Base-by-base conservation (phyloP, 2,888 invertebrate species). In the Coelinius sp. region DNA sequence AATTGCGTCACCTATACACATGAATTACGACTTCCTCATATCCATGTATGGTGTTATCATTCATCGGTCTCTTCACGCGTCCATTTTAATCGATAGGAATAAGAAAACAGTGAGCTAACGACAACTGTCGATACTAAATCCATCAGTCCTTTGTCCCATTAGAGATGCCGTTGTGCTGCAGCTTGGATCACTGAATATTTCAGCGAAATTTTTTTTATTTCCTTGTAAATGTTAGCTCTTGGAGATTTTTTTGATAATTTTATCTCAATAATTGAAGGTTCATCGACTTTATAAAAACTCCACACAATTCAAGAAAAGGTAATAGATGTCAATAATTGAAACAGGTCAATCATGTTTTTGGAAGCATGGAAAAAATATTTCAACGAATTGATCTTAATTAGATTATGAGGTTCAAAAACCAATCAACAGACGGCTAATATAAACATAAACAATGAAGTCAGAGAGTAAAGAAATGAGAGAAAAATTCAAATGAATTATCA, bases 21-120 rank as follows among this genome's bases (percentile, higher is more conserved):
- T 35, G 31, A 59, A 59, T 59, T 59, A 59, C 59, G 27, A 64
- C 64, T 64, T 64, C 64, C 64, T 64, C 25, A 14, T 25, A 14
- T 22, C 44, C 46, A 24, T 53, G 6, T 24, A 67, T 67, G 52
- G 52, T 35, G 22, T 14, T 31, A 59, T n/a, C 53, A 27, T 27
- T 53, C 59, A 35, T 35, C 17, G 31, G n/a, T 56, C 59, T 12
- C 25, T 31, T 27, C 35, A 20, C 59, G 20, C 20, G 8, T 59
- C 35, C 59, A 59, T 59, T 59, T 59, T 59, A 59, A 59, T 59
- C 59, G 25, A 59, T 31, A 14, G 2, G 20, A 59, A 59, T 59
- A 5, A 59, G 31, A 59, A 59, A 59, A 7, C 1, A 31, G 12
- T 35, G 17, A 14, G 22, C 8, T 59, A 31, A 35, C 17, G 14